Evolutionary conservation across 2,888 invertebrate species (phyloP).

Genomic region (Reticulitermes lucifugus): DNA sequence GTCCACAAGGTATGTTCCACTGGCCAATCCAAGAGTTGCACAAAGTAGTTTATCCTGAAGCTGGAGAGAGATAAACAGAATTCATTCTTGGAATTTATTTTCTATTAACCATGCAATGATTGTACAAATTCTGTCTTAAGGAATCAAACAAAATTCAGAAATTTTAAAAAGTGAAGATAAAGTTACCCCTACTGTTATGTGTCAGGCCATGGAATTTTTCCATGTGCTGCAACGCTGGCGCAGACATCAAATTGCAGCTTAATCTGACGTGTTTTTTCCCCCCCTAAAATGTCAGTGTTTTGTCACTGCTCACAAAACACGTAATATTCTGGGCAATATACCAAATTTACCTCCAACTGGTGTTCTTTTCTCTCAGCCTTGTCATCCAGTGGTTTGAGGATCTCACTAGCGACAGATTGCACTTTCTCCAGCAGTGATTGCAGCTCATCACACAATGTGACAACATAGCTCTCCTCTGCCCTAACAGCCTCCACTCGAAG

Average conservation of each 20-base stretch:
- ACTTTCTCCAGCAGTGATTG: conserved; percentile 55
- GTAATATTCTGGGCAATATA: no score
- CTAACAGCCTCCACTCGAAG: conserved; percentile 60
- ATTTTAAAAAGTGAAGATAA: no score
- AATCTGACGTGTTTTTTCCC: no score
- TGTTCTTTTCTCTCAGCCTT: conserved; percentile 43
- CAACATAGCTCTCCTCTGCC: conserved; percentile 48
- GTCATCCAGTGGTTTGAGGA: conserved; percentile 53
- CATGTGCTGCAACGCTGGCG: no score
- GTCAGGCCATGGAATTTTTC: no score
- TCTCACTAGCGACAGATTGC: conserved; percentile 53
- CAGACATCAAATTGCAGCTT: no score
- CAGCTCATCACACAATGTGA: conserved; percentile 54
- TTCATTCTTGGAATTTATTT: neutral
- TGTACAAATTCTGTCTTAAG: no score
- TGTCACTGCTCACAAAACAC: no score
- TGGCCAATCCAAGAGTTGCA: conserved; percentile 43
- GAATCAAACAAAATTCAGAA: no score
- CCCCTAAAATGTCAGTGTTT: no score
- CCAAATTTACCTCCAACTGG: conserved; percentile 43
- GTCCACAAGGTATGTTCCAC: conserved; percentile 48
- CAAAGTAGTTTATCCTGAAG: conserved; percentile 49
- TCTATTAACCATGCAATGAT: neutral
- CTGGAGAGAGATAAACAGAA: conserved; percentile 29
- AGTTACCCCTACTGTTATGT: no score